Base-by-base conservation (phyloP, 2,113 vertebrate species). In the Pithys albifrons region DNA sequence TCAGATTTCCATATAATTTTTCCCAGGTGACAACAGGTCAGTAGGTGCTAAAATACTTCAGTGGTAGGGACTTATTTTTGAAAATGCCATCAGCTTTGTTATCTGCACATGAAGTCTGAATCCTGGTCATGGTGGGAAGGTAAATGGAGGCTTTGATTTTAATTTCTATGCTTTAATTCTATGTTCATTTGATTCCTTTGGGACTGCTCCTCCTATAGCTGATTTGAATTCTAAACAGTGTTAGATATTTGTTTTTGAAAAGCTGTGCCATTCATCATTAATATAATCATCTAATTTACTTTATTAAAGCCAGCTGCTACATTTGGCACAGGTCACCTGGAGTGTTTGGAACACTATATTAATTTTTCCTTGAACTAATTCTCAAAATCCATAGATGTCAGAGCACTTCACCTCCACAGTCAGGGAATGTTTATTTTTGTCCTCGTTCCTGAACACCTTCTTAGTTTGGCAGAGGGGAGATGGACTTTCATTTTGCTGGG, bases 301-400 rank as follows among this genome's bases (percentile, higher is more conserved):
- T 62, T 91, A 95, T 97, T 96, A 96, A 96, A 91, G 81, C 92
- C 97, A 96, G 93, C 96, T 97, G 96, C 77, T 97, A 67, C 79
- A 66, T 89, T 96, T 97, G 94, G 89, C 94, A 94, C 79, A 88
- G 92, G 85, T 97, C 76, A 85, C 62, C 77, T 91, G 71, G 52
- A 89, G 71, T 87, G 85, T 82, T 89, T 93, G 73, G 86, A 96
- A 28, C 15, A 79, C n/a, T 78, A 19, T 52, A 65, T 90, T 90
- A 84, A 81, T 97, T 95, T 93, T 96, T 78, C 74, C 87, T 95
- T 96, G 61, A 95, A 91, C 76, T 93, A 88, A 93, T 93, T 93
- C 37, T 81, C 72, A 95, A 95, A 96, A 80, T 88, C 81, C 55
- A 11, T n/a, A 66, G 28, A 85, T 93, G 54, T 74, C 52, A 54